phyloP scores from a whole-genome alignment of 2,113 vertebrate genomes.

The Pterophyllum scalare region DNA sequence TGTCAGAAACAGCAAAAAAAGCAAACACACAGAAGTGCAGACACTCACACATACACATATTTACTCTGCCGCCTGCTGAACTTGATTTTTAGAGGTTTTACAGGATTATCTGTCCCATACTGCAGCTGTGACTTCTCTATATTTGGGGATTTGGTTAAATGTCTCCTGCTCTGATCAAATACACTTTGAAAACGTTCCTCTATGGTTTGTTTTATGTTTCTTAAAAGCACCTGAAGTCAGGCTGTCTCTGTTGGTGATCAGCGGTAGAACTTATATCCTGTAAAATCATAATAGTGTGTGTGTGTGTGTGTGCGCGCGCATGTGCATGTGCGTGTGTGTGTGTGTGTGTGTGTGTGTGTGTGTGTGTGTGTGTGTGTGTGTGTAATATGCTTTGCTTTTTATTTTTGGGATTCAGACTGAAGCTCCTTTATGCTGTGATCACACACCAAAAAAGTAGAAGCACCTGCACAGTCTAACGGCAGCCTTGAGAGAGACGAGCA shows the following conservation, averaged over 20 bases:
- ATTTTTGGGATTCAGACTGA: constrained; percentile 23
- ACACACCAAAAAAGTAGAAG: constrained; percentile 5
- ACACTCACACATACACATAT: neutral
- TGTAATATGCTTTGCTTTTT: constrained; percentile 28
- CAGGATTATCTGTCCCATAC: constrained; percentile 51
- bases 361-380: neutral
- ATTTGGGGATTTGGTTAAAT: constrained; percentile 57
- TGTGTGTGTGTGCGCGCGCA: neutral
- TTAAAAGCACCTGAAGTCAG: constrained; percentile 49
- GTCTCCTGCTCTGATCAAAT: constrained; percentile 56
- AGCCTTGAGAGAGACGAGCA: neutral
- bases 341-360: constrained; percentile 3
- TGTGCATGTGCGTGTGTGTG: constrained; percentile 2
- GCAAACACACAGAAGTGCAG: constrained; percentile 13
- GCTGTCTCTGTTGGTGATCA: constrained; percentile 47
- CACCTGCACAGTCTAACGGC: neutral
- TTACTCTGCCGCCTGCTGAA: constrained; percentile 47
- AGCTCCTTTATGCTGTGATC: constrained; percentile 13
- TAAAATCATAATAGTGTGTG: neutral
- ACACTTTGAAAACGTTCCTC: constrained; percentile 45
- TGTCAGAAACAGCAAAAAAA: constrained; percentile 50
- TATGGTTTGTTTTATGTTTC: constrained; percentile 50
- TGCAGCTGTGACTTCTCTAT: constrained; percentile 46
- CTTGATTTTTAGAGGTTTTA: constrained; percentile 45
- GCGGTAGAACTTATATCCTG: constrained; percentile 41